Evolutionary conservation across 2,113 vertebrate species (phyloP), one percentile per base, ranked within the genome.

Genomic region (Nyctibius bracteatus): DNA sequence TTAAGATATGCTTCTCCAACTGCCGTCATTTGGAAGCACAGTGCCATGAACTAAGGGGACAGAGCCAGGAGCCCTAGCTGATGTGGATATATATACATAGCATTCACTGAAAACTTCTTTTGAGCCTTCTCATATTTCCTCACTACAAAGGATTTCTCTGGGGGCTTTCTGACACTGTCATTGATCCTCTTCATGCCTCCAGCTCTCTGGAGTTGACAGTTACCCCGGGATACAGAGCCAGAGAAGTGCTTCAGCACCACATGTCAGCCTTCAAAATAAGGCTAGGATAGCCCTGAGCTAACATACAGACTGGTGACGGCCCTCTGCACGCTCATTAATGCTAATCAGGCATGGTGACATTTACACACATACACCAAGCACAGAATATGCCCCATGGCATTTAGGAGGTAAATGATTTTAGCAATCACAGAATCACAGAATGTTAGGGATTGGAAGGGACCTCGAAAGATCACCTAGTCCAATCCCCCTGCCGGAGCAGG

Each of bases 321-420:
- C 35, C 5, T 70, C 49, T 73, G 49, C n/a, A 31, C 13, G 2
- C 14, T 61, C 44, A 35, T 33, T n/a, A 46, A 55, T 16, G 55
- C 5, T 35, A 24, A 55, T 23, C 3, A 1, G 28, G 31, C 37
- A 67, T 1, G 0, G 46, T 0, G 1, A 52, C 25, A 33, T 61
- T 52, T 24, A 8, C 12, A 22, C 23, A 28, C 17, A n/a, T 8
- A 18, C 44, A n/a, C 28, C 57, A 43, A 39, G n/a, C 5, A 5
- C 41, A 59, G 31, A 73, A 43, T 33, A 73, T 23, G 17, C 2
- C 25, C 25, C 18, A 4, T 2, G 10, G 41, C 37, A n/a, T 89
- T 78, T 61, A 37, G 14, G 54, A 77, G 8, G 18, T 9, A 28
- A 75, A 30, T 8, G 3, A 24, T 18, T 39, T 73, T 9, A 67